These are phyloP conservation scores for Tetraneura akinire DNA, from an alignment of 1,140 invertebrate species.

Conservation along the genomic window DNA sequence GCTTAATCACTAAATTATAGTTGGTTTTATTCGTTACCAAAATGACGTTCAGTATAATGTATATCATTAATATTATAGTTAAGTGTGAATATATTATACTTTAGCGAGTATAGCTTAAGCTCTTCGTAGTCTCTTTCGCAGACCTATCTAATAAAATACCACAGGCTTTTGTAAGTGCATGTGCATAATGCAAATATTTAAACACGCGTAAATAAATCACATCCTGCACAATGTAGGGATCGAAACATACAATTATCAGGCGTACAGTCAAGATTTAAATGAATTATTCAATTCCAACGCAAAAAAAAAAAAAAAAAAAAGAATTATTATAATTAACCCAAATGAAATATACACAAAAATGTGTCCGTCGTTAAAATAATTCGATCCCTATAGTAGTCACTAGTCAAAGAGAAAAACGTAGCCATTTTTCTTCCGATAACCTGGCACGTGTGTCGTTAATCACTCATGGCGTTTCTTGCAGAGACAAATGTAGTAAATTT, in stretches of 20 bases:
- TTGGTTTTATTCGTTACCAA: constrained; percentile 41
- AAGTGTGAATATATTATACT: constrained; percentile 40
- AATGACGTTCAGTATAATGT: constrained; percentile 49
- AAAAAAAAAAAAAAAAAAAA: background rate
- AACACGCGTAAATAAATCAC: constrained; percentile 29
- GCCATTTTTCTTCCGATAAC: constrained; percentile 8
- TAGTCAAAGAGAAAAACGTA: background rate
- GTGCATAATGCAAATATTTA: constrained; percentile 37
- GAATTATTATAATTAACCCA: background rate
- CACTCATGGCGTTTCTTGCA: constrained; percentile 15
- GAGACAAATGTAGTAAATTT: constrained; percentile 17
- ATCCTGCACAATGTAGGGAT: constrained; percentile 14
- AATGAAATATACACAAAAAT: background rate
- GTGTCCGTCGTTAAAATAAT: background rate
- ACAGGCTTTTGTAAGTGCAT: constrained; percentile 37
- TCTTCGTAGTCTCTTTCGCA: constrained; percentile 38
- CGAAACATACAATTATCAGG: background rate
- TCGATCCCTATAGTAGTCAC: constrained; percentile 12
- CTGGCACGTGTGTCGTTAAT: background rate
- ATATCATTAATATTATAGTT: constrained; percentile 47
- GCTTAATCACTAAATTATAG: constrained; percentile 25
- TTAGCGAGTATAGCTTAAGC: constrained; percentile 50
- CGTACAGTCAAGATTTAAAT: background rate
- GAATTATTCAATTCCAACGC: background rate
- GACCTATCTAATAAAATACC: constrained; percentile 44